Conservation (phyloP, 2,888 invertebrate genomes). For the Hybos culiciformis region DNA sequence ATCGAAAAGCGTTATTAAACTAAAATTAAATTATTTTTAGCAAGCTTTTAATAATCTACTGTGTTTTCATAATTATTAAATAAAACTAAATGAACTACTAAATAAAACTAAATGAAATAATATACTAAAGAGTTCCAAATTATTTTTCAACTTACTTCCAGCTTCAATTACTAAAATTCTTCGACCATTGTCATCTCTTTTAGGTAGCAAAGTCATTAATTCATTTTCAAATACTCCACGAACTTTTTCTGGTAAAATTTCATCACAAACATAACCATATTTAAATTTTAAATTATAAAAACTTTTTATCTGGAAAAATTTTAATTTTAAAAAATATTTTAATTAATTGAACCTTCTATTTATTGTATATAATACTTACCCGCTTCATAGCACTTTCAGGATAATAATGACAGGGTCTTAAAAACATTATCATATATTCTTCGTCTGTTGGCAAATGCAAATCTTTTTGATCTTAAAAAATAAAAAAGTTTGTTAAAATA, state of each 20-base stretch:
- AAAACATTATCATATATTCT: constrained; percentile 59
- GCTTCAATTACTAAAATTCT: constrained; percentile 55
- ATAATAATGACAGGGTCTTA: constrained; percentile 78
- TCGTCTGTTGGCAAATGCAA: constrained; percentile 54
- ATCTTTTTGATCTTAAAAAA: constrained; percentile 45
- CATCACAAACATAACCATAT: constrained; percentile 46
- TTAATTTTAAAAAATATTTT: background rate
- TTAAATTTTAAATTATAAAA: constrained; percentile 55
- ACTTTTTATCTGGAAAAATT: constrained; percentile 47
- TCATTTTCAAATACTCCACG: constrained; percentile 49
- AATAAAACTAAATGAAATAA: too few relatives aligned
- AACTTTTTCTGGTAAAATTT: constrained; percentile 49
- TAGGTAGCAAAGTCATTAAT: constrained; percentile 53
- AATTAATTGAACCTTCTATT: background rate
- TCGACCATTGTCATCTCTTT: constrained; percentile 50
- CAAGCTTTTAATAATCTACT: too few relatives aligned
- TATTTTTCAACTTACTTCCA: constrained; percentile 59
- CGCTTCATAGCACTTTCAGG: constrained; percentile 64
- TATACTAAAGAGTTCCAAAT: too few relatives aligned
- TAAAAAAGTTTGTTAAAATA: too few relatives aligned
- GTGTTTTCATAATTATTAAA: too few relatives aligned
- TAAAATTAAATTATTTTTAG: too few relatives aligned
- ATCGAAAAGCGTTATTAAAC: too few relatives aligned
- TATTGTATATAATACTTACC: constrained; percentile 39
- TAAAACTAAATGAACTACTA: too few relatives aligned